phyloP scores from a whole-genome alignment of 2,888 invertebrate genomes.

The Bugula neritina region DNA sequence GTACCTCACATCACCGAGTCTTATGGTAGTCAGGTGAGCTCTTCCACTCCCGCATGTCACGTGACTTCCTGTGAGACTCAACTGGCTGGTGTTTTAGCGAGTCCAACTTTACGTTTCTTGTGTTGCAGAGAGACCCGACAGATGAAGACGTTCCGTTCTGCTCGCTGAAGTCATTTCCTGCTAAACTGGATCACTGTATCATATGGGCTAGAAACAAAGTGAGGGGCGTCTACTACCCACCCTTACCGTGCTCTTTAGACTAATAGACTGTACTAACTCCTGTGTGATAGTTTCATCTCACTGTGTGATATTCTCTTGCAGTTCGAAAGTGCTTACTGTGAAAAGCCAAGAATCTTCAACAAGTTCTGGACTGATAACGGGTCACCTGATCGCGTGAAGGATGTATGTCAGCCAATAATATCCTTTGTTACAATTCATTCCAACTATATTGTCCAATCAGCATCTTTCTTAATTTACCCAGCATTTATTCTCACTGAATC shows the following conservation, averaged over 20 bases:
- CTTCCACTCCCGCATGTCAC: no score
- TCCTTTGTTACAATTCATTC: no score
- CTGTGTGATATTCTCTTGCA: no score
- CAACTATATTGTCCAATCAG: no score
- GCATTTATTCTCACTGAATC: no score
- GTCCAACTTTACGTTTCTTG: no score
- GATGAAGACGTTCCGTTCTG: constrained; percentile 54
- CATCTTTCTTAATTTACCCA: no score
- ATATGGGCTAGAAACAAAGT: constrained; percentile 55
- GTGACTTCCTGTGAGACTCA: no score
- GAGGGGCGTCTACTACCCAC: constrained; percentile 8
- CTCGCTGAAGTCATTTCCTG: constrained; percentile 55
- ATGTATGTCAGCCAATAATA: background rate
- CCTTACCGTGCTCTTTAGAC: background rate
- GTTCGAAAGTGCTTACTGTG: constrained; percentile 53
- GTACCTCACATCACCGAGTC: constrained; percentile 54
- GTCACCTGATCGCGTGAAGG: background rate
- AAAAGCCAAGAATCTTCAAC: constrained; percentile 47
- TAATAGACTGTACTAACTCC: background rate
- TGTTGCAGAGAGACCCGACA: constrained; percentile 48
- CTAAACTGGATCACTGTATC: constrained; percentile 54
- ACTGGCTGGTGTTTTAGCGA: no score
- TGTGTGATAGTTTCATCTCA: no score
- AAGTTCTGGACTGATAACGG: constrained; percentile 41
- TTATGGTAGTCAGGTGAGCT: constrained; percentile 49